phyloP scores from a whole-genome alignment of 2,113 vertebrate species.

The Antechinus stuartii region DNA sequence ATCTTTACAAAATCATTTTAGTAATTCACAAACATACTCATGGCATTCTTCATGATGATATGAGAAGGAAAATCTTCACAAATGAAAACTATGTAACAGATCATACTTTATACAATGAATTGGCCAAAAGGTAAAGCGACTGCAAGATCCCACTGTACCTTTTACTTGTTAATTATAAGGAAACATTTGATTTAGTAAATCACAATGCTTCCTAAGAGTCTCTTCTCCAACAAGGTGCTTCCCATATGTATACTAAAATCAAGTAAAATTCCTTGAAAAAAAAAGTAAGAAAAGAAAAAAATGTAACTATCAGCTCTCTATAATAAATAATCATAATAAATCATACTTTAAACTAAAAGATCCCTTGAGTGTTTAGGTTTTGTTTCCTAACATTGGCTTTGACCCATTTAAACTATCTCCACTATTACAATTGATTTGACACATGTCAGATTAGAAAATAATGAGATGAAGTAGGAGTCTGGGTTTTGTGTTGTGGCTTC shows the following conservation, averaged over 20 bases:
- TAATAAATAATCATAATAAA: too few relatives aligned
- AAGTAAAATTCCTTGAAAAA: background rate
- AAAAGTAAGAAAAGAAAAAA: background rate
- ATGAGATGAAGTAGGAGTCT: background rate
- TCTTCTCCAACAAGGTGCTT: background rate
- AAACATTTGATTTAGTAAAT: background rate
- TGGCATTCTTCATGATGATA: background rate
- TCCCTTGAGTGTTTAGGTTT: background rate
- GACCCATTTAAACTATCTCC: background rate
- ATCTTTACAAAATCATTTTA: background rate
- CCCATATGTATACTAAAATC: background rate
- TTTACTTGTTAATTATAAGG: background rate
- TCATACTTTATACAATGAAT: background rate
- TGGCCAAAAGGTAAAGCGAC: background rate
- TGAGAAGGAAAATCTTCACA: background rate
- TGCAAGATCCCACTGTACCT: background rate
- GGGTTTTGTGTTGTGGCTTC: constrained; percentile 15
- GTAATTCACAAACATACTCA: background rate
- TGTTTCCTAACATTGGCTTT: constrained; percentile 10
- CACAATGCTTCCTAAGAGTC: background rate
- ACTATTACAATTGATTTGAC: constrained; percentile 1
- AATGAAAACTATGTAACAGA: background rate
- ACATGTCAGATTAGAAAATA: background rate
- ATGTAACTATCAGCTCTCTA: background rate
- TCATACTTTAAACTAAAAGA: background rate